Conservation (phyloP, 2,113 vertebrate species). For the Psettodes erumei region DNA sequence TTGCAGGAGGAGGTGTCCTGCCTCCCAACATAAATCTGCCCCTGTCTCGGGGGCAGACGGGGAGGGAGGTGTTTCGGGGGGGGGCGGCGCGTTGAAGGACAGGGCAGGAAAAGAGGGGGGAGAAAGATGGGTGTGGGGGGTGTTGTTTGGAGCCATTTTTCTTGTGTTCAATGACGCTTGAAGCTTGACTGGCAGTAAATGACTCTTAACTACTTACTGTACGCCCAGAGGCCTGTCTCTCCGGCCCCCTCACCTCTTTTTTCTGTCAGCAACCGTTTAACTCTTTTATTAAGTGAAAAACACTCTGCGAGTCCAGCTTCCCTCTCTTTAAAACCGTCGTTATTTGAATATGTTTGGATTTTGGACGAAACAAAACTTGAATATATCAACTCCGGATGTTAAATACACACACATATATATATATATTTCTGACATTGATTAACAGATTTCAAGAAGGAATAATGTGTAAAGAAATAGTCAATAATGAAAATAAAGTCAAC, state of each 20-base stretch:
- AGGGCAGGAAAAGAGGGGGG: constrained; percentile 13
- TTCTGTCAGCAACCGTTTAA: no score
- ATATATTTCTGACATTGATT: no score
- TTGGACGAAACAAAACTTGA: no score
- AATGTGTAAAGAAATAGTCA: no score
- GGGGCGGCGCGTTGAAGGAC: not conserved
- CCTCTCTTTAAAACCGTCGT: no score
- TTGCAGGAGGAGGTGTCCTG: constrained; percentile 45
- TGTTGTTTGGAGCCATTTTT: constrained; percentile 44
- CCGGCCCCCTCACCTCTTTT: not conserved
- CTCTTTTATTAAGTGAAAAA: no score
- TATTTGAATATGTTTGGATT: no score
- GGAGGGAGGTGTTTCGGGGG: not conserved
- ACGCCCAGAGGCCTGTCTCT: constrained; percentile 7
- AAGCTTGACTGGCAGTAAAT: constrained; percentile 55
- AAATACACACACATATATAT: no score
- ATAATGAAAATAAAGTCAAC: no score
- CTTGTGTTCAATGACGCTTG: constrained; percentile 64
- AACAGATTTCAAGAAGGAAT: no score
- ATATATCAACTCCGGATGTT: no score
- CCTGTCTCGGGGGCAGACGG: constrained; percentile 12
- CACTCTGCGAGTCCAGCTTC: no score
- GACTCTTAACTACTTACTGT: constrained; percentile 32
- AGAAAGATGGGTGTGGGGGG: constrained; percentile 23
- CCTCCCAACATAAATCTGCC: constrained; percentile 64